Conservation (phyloP, 23 tunicate species). For the Oikopleura dioica region DNA sequence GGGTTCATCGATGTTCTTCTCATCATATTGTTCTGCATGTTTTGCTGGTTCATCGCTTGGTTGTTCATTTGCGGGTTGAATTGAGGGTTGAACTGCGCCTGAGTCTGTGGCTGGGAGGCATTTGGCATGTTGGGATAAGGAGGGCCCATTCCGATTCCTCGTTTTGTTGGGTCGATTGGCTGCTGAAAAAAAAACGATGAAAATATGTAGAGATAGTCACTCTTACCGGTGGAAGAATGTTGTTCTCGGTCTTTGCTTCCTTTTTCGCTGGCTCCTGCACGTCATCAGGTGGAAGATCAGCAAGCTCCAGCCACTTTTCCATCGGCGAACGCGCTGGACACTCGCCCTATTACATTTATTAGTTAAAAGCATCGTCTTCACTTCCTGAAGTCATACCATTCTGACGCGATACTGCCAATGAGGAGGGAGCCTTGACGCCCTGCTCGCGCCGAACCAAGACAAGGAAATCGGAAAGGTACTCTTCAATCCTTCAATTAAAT, state of each 20-base stretch:
- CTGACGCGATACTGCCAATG: conserved; percentile 6
- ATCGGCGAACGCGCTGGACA: background rate
- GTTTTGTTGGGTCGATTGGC: too few relatives aligned
- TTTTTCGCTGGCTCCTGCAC: background rate
- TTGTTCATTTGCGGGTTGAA: too few relatives aligned
- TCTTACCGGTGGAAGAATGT: too few relatives aligned
- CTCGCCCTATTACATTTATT: background rate
- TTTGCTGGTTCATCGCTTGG: background rate
- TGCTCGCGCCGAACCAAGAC: conserved; percentile 7
- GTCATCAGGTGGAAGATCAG: conserved; percentile 1
- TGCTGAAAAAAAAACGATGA: too few relatives aligned
- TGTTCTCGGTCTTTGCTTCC: background rate
- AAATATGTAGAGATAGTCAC: too few relatives aligned
- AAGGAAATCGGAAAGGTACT: background rate
- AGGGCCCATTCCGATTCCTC: too few relatives aligned
- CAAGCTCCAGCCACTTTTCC: conserved; percentile 13
- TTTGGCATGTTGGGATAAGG: too few relatives aligned
- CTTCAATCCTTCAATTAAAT: background rate
- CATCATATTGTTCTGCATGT: background rate
- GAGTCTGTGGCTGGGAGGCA: too few relatives aligned
- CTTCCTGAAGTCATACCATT: background rate
- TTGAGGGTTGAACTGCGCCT: too few relatives aligned
- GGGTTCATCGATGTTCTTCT: background rate
- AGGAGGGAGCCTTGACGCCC: background rate
- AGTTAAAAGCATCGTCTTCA: background rate